Percentiles rank a stretch among this genome's conserved stretches.
Conservation (phyloP, 2,888 invertebrate species). For the Stenoptilia bipunctidactyla region DNA sequence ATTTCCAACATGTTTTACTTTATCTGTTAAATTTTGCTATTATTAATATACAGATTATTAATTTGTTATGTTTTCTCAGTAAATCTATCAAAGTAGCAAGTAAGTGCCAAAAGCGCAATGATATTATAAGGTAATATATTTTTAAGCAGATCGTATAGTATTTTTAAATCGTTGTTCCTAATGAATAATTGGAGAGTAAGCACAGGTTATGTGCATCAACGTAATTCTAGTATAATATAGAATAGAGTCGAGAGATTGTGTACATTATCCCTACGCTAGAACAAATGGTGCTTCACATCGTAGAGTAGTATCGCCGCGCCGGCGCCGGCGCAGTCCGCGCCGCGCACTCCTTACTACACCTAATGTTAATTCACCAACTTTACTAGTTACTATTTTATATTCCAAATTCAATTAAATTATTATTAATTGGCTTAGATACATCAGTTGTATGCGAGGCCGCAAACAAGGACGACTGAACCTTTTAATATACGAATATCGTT, state of each 20-base stretch:
- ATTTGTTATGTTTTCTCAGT: constrained; percentile 1
- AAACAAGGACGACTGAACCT: no score
- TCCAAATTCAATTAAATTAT: constrained; percentile 53
- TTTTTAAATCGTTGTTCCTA: constrained; percentile 68
- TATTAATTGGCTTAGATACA: constrained; percentile 22
- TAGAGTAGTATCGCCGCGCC: constrained; percentile 43
- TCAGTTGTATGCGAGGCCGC: no score
- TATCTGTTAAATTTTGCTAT: not conserved
- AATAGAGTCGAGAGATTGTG: constrained; percentile 59
- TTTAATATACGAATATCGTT: no score
- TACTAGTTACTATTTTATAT: constrained; percentile 64
- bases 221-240: constrained; percentile 57
- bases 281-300: constrained; percentile 69
- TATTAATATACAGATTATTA: not conserved
- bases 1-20: not conserved
- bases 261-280: constrained; percentile 71
- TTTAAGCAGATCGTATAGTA: constrained; percentile 51
- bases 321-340: constrained; percentile 24
- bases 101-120: constrained; percentile 64
- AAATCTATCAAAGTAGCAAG: not conserved
- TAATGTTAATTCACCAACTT: constrained; percentile 52
- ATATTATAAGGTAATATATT: constrained; percentile 50
- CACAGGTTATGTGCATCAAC: constrained; percentile 43
- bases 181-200: constrained; percentile 55
- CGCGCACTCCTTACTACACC: constrained; percentile 26